Percentiles rank a stretch among this genome's conserved stretches.
Evolutionary conservation across 2,888 invertebrate genomes (phyloP).

Genomic region (Eubasilissa splendida): DNA sequence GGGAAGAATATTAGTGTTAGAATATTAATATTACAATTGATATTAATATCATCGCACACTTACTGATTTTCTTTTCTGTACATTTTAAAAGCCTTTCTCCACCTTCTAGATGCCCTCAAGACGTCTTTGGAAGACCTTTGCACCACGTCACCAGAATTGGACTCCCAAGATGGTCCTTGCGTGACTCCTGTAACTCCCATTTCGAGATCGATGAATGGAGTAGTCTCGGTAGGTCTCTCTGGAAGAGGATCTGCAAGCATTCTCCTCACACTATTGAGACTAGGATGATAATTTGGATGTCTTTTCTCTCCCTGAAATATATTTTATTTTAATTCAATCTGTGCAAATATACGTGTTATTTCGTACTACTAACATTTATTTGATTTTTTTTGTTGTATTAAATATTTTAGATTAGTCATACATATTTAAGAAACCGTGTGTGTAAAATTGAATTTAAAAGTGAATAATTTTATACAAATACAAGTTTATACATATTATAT

Average conservation of each 20-base stretch:
- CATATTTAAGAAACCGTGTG: too few species aligned
- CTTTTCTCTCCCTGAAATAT: not conserved
- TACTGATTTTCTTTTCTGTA: conserved; percentile 49
- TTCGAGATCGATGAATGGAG: conserved; percentile 55
- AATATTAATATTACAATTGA: not conserved
- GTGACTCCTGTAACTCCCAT: conserved; percentile 51
- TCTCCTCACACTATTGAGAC: conserved; percentile 43
- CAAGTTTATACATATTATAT: too few species aligned
- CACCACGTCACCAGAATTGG: not conserved
- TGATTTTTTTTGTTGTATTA: too few species aligned
- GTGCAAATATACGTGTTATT: too few species aligned
- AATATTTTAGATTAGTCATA: too few species aligned
- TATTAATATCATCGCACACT: conserved; percentile 10
- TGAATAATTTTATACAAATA: too few species aligned
- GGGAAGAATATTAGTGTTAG: too few species aligned
- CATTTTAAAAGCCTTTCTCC: conserved; percentile 55
- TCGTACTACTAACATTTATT: too few species aligned
- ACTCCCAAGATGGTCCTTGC: conserved; percentile 1
- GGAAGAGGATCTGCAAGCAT: conserved; percentile 51
- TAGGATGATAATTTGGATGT: conserved; percentile 19
- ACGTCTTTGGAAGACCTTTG: conserved; percentile 38
- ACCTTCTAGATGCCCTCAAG: conserved; percentile 50
- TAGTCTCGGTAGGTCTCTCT: conserved; percentile 49
- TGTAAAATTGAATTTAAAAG: not conserved
- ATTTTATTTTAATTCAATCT: not conserved